Evolutionary conservation across 2,888 invertebrate genomes (phyloP).

Genomic region (Disparrhopalites patrizii): DNA sequence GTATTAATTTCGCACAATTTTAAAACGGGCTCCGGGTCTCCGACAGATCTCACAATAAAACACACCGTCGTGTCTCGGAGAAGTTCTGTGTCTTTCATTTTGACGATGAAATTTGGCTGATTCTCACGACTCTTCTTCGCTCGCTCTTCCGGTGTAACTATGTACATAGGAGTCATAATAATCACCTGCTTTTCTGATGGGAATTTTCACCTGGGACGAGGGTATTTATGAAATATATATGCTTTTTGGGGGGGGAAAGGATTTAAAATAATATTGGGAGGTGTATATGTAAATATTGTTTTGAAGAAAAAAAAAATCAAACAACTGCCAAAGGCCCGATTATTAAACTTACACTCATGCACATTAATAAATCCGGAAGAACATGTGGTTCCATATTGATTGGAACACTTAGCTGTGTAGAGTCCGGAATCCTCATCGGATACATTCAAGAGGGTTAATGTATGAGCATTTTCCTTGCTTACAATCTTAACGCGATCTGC

Average conservation of each 20-base stretch:
- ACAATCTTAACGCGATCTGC: conserved; percentile 69
- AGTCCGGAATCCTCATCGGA: conserved; percentile 74
- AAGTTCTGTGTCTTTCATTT: conserved; percentile 81
- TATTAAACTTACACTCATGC: conserved; percentile 66
- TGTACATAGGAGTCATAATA: conserved; percentile 23
- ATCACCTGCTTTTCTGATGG: neutral
- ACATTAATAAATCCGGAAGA: conserved; percentile 85
- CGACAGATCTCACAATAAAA: conserved; percentile 82
- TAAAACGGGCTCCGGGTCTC: conserved; percentile 82
- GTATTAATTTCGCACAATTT: conserved; percentile 71
- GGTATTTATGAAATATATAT: neutral
- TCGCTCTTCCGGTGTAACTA: conserved; percentile 69
- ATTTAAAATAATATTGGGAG: neutral
- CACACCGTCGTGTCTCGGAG: conserved; percentile 79
- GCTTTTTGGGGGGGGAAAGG: neutral
- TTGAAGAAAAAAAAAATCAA: conserved; percentile 16
- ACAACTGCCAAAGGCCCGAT: neutral
- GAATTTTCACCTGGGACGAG: too few species aligned
- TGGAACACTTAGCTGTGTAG: conserved; percentile 83
- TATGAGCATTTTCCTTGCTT: conserved; percentile 60
- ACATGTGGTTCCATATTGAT: conserved; percentile 65
- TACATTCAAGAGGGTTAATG: conserved; percentile 71
- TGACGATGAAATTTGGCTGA: conserved; percentile 77
- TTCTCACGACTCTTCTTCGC: conserved; percentile 65
- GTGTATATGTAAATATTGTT: neutral